phyloP scores from a whole-genome alignment of 2,888 invertebrate species.

The Xylophagus ater region DNA sequence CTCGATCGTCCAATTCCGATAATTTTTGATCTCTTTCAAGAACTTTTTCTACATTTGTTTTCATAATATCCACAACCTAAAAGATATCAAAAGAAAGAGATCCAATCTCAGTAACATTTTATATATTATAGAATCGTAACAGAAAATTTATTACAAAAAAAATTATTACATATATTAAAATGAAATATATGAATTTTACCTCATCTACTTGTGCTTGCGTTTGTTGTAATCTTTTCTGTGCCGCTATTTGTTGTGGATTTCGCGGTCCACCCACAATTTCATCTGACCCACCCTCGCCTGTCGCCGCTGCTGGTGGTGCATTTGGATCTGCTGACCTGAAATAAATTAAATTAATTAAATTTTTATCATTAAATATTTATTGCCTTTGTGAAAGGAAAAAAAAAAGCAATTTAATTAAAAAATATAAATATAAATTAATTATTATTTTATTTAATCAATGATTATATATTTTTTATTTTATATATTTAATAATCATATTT shows the following conservation, averaged over 20 bases:
- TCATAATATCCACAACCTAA: slow-evolving; percentile 88
- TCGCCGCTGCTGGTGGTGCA: slow-evolving; percentile 49
- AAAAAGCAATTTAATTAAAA: too few relatives aligned
- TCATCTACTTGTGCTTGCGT: slow-evolving; percentile 79
- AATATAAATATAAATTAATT: too few relatives aligned
- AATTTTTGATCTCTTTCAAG: slow-evolving; percentile 90
- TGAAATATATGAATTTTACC: slow-evolving; percentile 33
- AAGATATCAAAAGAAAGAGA: not conserved
- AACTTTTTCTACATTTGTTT: slow-evolving; percentile 91
- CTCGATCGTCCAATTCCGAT: slow-evolving; percentile 88
- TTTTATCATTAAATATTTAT: too few relatives aligned
- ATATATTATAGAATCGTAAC: not conserved
- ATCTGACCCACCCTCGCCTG: slow-evolving; percentile 57
- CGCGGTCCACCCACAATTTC: slow-evolving; percentile 77
- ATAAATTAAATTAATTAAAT: not conserved
- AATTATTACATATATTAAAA: not conserved
- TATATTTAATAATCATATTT: too few relatives aligned
- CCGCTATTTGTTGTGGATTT: slow-evolving; percentile 74
- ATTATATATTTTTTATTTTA: too few relatives aligned
- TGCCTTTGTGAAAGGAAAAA: too few relatives aligned
- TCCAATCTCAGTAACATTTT: not conserved
- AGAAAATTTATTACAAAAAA: not conserved
- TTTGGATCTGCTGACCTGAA: slow-evolving; percentile 21
- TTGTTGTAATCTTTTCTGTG: slow-evolving; percentile 71
- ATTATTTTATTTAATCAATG: too few relatives aligned